Base-by-base conservation (phyloP, 2,888 invertebrate genomes). In the Cenopis cana region DNA sequence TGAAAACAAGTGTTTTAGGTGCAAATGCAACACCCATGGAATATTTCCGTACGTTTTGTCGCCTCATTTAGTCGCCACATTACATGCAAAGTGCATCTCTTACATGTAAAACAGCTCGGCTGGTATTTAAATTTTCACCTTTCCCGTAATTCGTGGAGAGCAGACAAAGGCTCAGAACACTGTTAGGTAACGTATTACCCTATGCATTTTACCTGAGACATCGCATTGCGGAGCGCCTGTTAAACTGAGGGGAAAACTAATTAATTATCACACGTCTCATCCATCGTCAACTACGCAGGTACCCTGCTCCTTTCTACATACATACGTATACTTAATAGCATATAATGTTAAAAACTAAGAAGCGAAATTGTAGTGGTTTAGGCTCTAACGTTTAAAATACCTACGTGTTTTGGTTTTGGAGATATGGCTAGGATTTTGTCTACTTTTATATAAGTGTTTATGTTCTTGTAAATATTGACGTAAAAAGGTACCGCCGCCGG, bases 31-130 rank as follows among this genome's bases (percentile, higher is more conserved):
- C 64, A 36, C 69, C n/a, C 59, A 17, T n/a, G 54, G 24, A 54
- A 60, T 59, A 66, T 70, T 66, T 65, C 70, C 52, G 33, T 52
- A 54, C 59, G 49, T 52, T 62, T 75, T 86, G 86, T 86, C 85
- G 86, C 84, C 86, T 88, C 88, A 86, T 88, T 89, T 89, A 90
- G 87, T 88, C 89, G 85, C 80, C 82, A 78, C 89, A 88, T 88
- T 89, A 89, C 89, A 89, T 89, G 89, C 90, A 89, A 91, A 92
- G 85, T 91, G 91, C 91, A 92, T 91, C 91, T 91, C 91, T 91
- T 86, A 89, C 90, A 93, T 93, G 93, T 91, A 90, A 93, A 93
- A 91, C 87, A 92, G 89, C 84, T 87, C 88, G 87, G 82, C 83
- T 87, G 89, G 88, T 90, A 91, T 93, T 92, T 90, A 93, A 92